Evolutionary conservation across 2,113 vertebrate genomes (phyloP), one percentile per base, ranked within the genome.

Genomic region (Thinocorus orbignyianus): DNA sequence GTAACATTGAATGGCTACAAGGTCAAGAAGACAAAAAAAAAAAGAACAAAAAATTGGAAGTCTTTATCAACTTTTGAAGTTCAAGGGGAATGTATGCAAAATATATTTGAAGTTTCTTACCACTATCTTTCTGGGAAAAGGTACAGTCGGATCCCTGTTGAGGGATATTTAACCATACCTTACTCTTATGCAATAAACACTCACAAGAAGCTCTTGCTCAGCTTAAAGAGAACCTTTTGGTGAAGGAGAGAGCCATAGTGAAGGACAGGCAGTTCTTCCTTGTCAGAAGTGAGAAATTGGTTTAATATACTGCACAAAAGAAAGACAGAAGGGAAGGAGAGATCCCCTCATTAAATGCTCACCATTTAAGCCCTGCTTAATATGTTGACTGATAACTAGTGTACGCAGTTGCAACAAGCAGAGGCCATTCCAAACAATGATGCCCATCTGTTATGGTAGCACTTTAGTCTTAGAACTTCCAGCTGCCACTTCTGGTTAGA

Each of bases 321-420:
- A 93, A 76, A 96, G 94, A 93, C 94, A 95, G 86, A 97, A 91
- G 91, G 92, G 92, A 95, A 97, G 91, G 90, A 96, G 81, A 95
- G 92, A 96, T 93, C 68, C 90, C 88, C 96, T 97, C 94, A 91
- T 96, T 95, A 95, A 96, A 97, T 87, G 96, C 95, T 96, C 96
- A 95, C 96, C 96, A 97, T 96, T 96, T 91, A 93, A 96, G 96
- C 94, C 95, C 95, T 86, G 77, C 89, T 97, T 95, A 96, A 97
- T 96, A 92, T 85, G 90, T 88, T 97, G 97, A 96, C 93, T 95
- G 93, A 97, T 95, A 97, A 96, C 94, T 94, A 87, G 92, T 68
- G 88, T 94, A 96, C 61, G 14, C 92, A 95, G 89, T 95, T 85
- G 93, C 89, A 97, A 96, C 95, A 96, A 96, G 88, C 92, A 76